These are phyloP conservation scores for Chrysocyon brachyurus DNA, from an alignment of 2,797 vertebrate species.

Conservation along the genomic window DNA sequence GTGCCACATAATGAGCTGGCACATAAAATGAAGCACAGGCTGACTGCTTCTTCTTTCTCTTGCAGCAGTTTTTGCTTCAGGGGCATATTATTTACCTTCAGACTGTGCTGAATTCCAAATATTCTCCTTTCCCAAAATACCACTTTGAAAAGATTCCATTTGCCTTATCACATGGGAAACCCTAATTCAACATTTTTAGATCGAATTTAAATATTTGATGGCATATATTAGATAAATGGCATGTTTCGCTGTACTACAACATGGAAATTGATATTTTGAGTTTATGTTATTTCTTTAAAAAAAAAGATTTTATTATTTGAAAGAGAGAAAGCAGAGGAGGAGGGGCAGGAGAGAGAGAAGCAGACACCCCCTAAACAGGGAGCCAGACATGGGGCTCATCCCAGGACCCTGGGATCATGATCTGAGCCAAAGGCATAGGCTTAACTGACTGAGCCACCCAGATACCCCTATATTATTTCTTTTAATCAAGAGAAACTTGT, in stretches of 20 bases:
- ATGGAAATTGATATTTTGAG: not conserved
- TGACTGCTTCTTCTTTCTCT: not conserved
- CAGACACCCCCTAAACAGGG: no score
- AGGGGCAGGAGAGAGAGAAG: no score
- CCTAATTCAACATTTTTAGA: not conserved
- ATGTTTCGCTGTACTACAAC: not conserved
- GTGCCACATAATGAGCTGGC: not conserved
- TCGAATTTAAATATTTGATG: not conserved
- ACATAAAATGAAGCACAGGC: not conserved
- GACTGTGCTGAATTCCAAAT: not conserved
- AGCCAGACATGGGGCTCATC: no score
- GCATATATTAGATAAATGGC: not conserved
- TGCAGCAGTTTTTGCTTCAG: not conserved
- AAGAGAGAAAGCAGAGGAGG: no score
- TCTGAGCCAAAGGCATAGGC: no score
- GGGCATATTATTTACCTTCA: not conserved
- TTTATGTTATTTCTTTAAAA: not conserved
- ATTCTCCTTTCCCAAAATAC: not conserved
- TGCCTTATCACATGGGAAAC: not conserved
- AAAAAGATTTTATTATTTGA: no score
- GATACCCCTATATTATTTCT: not conserved
- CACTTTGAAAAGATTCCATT: not conserved
- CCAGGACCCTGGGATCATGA: no score
- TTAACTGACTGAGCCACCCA: no score
- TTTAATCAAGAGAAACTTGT: not conserved